Evolutionary conservation across 30 jellyfish, hydroid and myxozoan species (phyloP).

Genomic region (Chrysaora quinquecirrha): DNA sequence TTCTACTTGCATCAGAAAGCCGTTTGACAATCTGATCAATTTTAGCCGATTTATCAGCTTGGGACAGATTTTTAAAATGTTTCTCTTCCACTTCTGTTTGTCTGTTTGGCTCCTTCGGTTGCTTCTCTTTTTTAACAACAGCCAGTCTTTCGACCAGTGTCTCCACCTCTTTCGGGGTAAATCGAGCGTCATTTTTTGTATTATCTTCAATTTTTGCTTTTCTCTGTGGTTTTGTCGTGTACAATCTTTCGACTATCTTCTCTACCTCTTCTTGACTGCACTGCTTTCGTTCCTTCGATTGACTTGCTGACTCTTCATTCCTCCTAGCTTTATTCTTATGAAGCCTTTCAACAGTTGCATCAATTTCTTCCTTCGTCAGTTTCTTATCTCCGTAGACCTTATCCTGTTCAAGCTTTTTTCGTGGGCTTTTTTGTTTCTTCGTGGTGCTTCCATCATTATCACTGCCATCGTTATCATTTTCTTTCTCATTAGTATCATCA

Average conservation of each 20-base stretch:
- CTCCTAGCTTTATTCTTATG: constrained; percentile 24
- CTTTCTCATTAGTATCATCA: constrained; percentile 5
- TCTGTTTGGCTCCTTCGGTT: constrained; percentile 41
- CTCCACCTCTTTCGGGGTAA: constrained; percentile 55
- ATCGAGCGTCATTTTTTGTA: not conserved
- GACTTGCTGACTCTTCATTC: not conserved
- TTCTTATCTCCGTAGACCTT: constrained; percentile 46
- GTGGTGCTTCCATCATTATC: not conserved
- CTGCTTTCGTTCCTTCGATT: constrained; percentile 1
- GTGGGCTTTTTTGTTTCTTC: constrained; percentile 8
- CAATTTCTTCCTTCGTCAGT: constrained; percentile 24
- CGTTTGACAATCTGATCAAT: constrained; percentile 58
- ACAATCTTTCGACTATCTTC: constrained; percentile 50
- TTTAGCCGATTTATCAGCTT: constrained; percentile 23
- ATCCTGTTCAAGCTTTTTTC: constrained; percentile 5
- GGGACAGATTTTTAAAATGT: constrained; percentile 32
- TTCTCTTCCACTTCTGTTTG: constrained; percentile 43
- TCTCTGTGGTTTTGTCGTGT: constrained; percentile 26
- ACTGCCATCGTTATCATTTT: not conserved
- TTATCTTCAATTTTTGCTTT: not conserved
- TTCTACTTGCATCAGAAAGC: constrained; percentile 2
- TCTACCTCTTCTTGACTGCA: constrained; percentile 59
- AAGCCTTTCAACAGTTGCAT: constrained; percentile 36
- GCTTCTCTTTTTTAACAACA: constrained; percentile 10
- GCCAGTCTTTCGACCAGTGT: constrained; percentile 49